Evolutionary conservation across 2,113 vertebrate species (phyloP), one percentile per base, ranked within the genome.

Genomic region (Strix aluco): DNA sequence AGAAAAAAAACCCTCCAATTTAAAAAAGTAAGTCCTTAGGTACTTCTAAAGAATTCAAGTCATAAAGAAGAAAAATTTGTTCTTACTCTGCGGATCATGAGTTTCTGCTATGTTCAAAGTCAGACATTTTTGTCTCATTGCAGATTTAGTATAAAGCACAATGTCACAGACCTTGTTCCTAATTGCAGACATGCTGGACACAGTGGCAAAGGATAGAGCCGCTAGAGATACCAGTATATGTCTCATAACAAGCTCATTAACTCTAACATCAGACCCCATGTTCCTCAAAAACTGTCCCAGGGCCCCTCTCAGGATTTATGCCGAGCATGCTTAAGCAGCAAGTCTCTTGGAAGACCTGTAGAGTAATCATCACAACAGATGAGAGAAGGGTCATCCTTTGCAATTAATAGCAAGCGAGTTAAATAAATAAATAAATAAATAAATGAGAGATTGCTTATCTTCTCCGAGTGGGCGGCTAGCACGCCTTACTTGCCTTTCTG

Each of bases 231-330:
- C 54, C 73, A 40, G 52, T 63, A 10, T 49, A 2, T 29, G 59
- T 51, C 89, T 91, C 78, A 10, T 82, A 92, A 96, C 89, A 94
- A 95, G 95, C 94, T 96, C 91, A 87, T 97, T 96, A 96, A 58
- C 81, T 89, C 66, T 25, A 82, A 46, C 84, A 96, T 38, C 86
- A 92, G 42, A 47, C 47, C 84, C 58, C 26, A 23, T 51, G 66
- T 6, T 85, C 74, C 94, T 81, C 81, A 49, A 89, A 91, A 94
- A 61, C 73, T 66, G 54, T 92, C 91, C 95, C 86, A 77, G 65
- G 54, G 83, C 83, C 40, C 55, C 65, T 63, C 73, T 69, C 81
- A 65, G 86, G 84, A 46, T 75, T 92, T 92, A 66, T 58, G 62
- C 44, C 10, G 0, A 80, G 62, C 47, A 27, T 36, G 63, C 70